Evolutionary conservation across 2,797 vertebrate species (phyloP), one percentile per base, ranked within the genome.

Genomic region (Macropodus opercularis): DNA sequence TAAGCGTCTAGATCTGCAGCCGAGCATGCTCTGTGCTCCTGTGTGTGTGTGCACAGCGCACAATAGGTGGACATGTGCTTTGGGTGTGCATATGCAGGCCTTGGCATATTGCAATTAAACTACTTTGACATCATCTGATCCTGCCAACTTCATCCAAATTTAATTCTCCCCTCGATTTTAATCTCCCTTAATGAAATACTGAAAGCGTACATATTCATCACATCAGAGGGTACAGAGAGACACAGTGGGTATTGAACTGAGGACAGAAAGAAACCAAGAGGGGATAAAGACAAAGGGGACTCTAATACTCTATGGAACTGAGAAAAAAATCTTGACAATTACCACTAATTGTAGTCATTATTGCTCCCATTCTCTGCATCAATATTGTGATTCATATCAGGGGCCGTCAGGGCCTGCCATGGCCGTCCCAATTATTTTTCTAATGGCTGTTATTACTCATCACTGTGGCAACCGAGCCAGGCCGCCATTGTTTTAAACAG

Each of bases 401-500:
- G 70, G 82, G 84, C 65, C 85, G 89, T 90, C 80, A 79, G 70
- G 79, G 72, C 68, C 80, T 83, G 80, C 79, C 85, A 85, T 78
- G 26, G 41, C 77, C 80, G 75, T 88, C 77, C 77, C 83, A 89
- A 92, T 92, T 91, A 92, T 90, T 90, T 88, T 88, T 86, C 80
- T 92, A 92, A 93, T 91, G 81, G 87, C 88, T 87, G 83, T 90
- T 91, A 93, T 93, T 91, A 93, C 81, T 90, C 90, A 91, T 87
- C 85, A 75, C 85, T 61, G 56, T 85, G 83, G 87, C 84, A 84
- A 85, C 86, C 49, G 24, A 61, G 77, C 85, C 21, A 27, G 61
- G 51, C 70, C 14, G 24, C 83, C 80, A 86, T 91, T 92, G 87
- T 91, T 88, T 89, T 81, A 83, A 75, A 69, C 51, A 53, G 77